Base-by-base conservation (phyloP, 2,113 vertebrate species). In the Atractosteus spatula region DNA sequence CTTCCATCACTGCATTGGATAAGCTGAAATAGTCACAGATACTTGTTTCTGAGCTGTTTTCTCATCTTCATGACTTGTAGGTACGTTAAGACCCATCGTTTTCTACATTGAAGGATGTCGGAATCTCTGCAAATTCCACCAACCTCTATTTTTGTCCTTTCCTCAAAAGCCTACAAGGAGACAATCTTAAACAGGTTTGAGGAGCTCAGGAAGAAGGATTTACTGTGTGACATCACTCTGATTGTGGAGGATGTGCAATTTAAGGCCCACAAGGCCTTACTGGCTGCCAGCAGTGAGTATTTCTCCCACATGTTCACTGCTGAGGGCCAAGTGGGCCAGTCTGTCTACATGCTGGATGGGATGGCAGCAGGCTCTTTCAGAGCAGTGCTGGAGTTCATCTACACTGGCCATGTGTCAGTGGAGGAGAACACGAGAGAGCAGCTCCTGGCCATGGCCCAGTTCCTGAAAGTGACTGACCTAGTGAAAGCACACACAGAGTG, bases 201-300 rank as follows among this genome's bases (percentile, higher is more conserved):
- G 76, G 88, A 89, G 7, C 93, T 98, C 62, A 91, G 97, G 69
- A 95, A 89, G 75, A 91, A 88, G 16, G 91, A 94, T 70, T 92
- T 96, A 14, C 89, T 99, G 71, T 99, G 97, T 71, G 97, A 99
- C 78, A 92, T 97, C 80, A 98, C 96, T 7, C 85, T 99, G 0
- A 93, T 97, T 1, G 97, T 96, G 66, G 96, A 96, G 62, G 87
- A 96, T 55, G 91, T 94, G 64, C 92, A 92, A 0, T 98, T 97
- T 86, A 94, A 93, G 83, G 97, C 96, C 1, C 97, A 99, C 80
- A 97, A 96, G 81, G 95, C 95, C 69, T 83, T 99, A 75, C 91
- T 99, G n/a, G 97, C 97, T 42, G 96, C 96, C 3, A 97, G 95
- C 85, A 99, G 97, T 3, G 95, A 97, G 11, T 98, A 95, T 84